These are phyloP conservation scores for Dicrostonyx torquatus DNA, from an alignment of 2,797 vertebrate species.

Conservation along the genomic window DNA sequence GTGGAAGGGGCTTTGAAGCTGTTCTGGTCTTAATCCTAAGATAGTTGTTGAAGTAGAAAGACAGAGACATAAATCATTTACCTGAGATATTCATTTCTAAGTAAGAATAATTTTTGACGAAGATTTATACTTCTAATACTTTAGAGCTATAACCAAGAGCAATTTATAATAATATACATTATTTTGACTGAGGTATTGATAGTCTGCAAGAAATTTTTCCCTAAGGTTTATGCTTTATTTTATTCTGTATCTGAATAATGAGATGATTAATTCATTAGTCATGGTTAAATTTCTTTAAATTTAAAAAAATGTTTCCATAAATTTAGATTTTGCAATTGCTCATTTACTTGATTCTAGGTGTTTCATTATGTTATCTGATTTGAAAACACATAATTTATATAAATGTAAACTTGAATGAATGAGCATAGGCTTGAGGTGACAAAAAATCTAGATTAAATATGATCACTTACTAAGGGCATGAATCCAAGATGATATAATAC, in stretches of 20 bases:
- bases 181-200: background rate
- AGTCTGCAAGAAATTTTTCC: background rate
- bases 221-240: constrained; percentile 9
- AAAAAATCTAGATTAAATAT: background rate
- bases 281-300: background rate
- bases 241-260: background rate
- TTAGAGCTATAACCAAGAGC: background rate
- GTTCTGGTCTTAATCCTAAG: background rate
- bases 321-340: background rate
- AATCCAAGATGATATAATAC: background rate
- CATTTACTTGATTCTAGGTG: background rate
- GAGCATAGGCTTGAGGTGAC: background rate
- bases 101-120: background rate
- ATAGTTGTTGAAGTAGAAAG: background rate
- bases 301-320: background rate
- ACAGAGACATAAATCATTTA: background rate
- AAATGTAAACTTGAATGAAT: background rate
- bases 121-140: background rate
- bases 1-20: background rate
- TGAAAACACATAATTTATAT: background rate
- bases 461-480: background rate
- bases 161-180: background rate
- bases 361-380: background rate
- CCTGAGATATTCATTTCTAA: background rate
- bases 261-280: background rate